Base-by-base conservation (phyloP, 1,140 invertebrate species). In the Tachypleus tridentatus region DNA sequence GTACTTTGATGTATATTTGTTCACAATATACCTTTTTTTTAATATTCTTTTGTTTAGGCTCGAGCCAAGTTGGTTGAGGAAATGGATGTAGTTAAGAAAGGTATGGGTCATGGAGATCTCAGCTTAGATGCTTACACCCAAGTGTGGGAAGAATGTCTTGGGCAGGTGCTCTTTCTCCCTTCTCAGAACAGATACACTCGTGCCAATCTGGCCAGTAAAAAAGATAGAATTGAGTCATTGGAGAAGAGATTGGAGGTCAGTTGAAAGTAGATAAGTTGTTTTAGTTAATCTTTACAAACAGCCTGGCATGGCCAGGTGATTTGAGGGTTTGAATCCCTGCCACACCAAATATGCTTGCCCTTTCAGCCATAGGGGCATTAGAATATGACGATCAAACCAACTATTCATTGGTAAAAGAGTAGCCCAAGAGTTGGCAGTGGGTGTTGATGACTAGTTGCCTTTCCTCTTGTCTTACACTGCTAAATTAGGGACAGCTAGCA, bases 111-210 rank as follows among this genome's bases (percentile, higher is more conserved):
- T 76, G 93, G 93, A 11, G 93, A 98, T 52, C 78, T 98, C 56
- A 87, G 91, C 3, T 76, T 92, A 3, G 93, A 98, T 67, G 84
- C 89, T 0, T 97, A 95, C 74, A 87, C 86, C 10, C 90, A 93
- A 79, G 93, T 97, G n/a, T 97, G 93, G 93, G 91, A 97, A 73
- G 93, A 98, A 80, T 98, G 94, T 78, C 82, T 95, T 50, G 85
- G 77, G 4, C 82, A 92, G 82, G 88, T 96, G 8, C 79, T 97
- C 3, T 96, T 89, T 74, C 75, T 96, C 58, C 91, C 93, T 0
- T 84, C 85, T 49, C 90, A 93, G 79, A 90, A 91, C 74, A 82
- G 91, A 65, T 98, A 96, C 73, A 97, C 93, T 0, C 82, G 94
- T 64, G 93, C 93, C 3, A 96, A 92, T 76, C 79, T 97, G 65